Evolutionary conservation across 2,113 vertebrate species (phyloP).

Genomic region (Orcinus orca): DNA sequence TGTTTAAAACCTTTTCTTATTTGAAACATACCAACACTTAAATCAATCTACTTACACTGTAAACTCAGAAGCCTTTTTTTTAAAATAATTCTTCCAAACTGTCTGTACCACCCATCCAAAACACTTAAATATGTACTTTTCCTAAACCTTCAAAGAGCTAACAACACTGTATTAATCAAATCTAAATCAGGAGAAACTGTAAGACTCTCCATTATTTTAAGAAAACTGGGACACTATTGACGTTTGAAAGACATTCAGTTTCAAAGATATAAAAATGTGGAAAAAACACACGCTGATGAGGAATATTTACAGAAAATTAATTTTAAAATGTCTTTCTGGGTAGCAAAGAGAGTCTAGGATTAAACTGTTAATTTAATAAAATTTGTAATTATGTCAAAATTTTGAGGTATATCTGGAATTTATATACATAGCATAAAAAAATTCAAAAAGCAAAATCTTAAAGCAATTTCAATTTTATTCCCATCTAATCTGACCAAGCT

Average conservation of each 20-base stretch:
- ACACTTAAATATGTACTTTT: not conserved
- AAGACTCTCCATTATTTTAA: not conserved
- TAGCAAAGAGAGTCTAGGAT: not conserved
- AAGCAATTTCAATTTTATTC: slow-evolving; percentile 29
- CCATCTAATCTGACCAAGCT: not conserved
- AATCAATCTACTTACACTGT: not conserved
- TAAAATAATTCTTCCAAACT: not conserved
- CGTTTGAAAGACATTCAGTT: not conserved
- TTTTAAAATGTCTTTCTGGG: not conserved
- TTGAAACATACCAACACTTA: not conserved
- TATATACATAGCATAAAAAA: not conserved
- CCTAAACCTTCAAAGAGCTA: not conserved
- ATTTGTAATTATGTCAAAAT: not conserved
- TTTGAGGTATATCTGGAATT: not conserved
- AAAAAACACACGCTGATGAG: not conserved
- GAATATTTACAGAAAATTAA: not conserved
- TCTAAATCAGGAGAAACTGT: not conserved
- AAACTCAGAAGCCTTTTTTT: not conserved
- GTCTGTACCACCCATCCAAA: not conserved
- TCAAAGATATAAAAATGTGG: not conserved
- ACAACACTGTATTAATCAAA: not conserved
- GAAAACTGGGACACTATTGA: not conserved
- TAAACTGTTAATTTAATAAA: not conserved
- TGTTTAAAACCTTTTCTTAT: not conserved
- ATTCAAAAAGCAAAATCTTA: not conserved